Evolutionary conservation across 2,113 vertebrate species (phyloP), one percentile per base, ranked within the genome.

Genomic region (Cynoglossus semilaevis): DNA sequence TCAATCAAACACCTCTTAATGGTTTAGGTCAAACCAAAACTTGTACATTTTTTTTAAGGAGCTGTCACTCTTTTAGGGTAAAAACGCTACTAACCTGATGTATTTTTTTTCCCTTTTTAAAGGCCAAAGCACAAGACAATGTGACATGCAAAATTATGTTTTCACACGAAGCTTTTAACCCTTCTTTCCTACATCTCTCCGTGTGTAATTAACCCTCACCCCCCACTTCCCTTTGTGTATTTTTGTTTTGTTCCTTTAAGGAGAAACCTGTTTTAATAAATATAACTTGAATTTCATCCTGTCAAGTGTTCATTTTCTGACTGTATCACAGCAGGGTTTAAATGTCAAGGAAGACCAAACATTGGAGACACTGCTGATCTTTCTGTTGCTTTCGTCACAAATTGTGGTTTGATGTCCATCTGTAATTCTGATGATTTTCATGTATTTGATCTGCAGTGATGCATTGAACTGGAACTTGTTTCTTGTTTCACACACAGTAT

Each of bases 121-220:
- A 90, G 86, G 84, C 90, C 89, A 91, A 91, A 90, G 90, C 89
- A 92, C 89, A 90, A 87, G 53, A 85, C 64, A 59, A 81, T 73
- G 78, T 70, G 66, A 82, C 85, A 83, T 79, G 80, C 76, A 80
- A 79, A 76, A 77, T 7, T 6, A 46, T 64, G 67, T 79, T 50
- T 86, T 85, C 42, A 77, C 61, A 35, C 52, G n/a, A 77, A 68
- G 74, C 70, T 82, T 85, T 80, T 84, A 72, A 72, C 17, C 8
- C 1, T 8, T 14, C 37, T 41, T 45, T 44, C 42, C 37, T 55
- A 44, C 15, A 56, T 44, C 51, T 41, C 14, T 14, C 4, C 9
- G 5, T 14, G 48, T 83, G 69, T 70, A 29, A 63, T 81, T 51
- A 51, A 19, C 54, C 51, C 63, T 35, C 17, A 73, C 18, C 59